phyloP scores from a whole-genome alignment of 2,888 invertebrate genomes.

The Sesamia inferens region DNA sequence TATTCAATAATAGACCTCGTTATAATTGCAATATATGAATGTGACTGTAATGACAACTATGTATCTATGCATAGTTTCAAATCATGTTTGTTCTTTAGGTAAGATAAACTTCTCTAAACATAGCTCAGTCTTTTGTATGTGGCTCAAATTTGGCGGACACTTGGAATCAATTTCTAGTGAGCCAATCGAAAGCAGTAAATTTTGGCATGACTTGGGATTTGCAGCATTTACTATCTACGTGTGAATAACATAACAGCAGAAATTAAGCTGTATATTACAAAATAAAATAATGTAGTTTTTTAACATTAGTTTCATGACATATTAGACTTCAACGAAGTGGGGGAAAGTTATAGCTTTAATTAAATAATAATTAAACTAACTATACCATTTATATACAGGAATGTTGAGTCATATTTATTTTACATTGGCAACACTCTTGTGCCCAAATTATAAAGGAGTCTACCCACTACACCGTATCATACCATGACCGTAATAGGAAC shows the following conservation, averaged over 20 bases:
- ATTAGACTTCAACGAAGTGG: conserved; percentile 13
- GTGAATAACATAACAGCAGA: conserved; percentile 39
- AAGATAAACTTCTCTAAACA: conserved; percentile 63
- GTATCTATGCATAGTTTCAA: conserved; percentile 46
- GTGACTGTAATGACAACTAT: conserved; percentile 34
- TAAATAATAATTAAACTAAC: conserved; percentile 64
- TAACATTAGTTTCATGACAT: conserved; percentile 23
- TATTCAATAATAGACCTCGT: conserved; percentile 76
- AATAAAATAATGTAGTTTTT: conserved; percentile 27
- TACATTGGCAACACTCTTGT: conserved; percentile 48
- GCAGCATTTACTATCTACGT: conserved; percentile 34
- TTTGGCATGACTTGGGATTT: conserved; percentile 66
- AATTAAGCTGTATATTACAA: conserved; percentile 43
- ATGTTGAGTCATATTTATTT: conserved; percentile 73
- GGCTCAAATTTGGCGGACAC: conserved; percentile 65
- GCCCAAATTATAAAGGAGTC: too few relatives aligned
- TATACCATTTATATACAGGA: conserved; percentile 78
- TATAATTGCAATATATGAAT: conserved; percentile 58
- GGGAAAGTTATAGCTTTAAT: conserved; percentile 23
- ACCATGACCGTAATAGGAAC: too few relatives aligned
- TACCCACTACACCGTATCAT: too few relatives aligned
- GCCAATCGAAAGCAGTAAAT: conserved; percentile 56
- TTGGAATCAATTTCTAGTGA: conserved; percentile 46
- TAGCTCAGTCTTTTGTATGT: conserved; percentile 73
- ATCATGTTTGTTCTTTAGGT: conserved; percentile 46